A percentile compares a stretch with the other conserved stretches of the same genome.
Conservation (phyloP, 2,888 invertebrate species). For the Polymixis lichenea region DNA sequence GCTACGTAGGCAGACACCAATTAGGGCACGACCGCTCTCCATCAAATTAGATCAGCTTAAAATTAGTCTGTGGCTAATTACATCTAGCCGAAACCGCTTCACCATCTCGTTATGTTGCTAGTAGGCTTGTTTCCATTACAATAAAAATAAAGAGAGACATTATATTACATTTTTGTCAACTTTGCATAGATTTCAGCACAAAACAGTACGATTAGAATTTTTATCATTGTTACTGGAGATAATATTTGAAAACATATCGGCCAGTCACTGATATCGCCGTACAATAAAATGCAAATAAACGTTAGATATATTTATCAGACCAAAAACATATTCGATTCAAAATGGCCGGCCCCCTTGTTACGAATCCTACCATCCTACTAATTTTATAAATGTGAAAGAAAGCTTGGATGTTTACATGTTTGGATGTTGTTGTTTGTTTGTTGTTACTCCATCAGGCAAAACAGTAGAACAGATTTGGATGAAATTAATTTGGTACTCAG, state of each 20-base stretch:
- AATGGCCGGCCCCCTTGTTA: background rate
- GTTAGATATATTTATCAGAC: constrained; percentile 7
- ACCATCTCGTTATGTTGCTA: background rate
- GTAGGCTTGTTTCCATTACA: background rate
- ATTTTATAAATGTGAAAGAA: too few relatives aligned
- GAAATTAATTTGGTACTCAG: too few relatives aligned
- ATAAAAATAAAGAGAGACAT: background rate
- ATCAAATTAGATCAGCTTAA: constrained; percentile 37
- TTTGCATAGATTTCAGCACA: constrained; percentile 15
- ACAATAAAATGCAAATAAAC: constrained; percentile 39
- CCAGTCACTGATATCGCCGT: constrained; percentile 35
- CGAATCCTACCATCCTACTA: background rate
- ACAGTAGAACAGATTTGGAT: too few relatives aligned
- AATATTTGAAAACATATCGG: constrained; percentile 32
- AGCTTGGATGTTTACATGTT: too few relatives aligned
- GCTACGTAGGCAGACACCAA: constrained; percentile 16
- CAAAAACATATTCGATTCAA: background rate
- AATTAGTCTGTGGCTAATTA: constrained; percentile 19
- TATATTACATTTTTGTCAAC: background rate
- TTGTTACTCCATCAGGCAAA: too few relatives aligned
- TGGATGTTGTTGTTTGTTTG: too few relatives aligned
- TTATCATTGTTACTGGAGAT: constrained; percentile 50
- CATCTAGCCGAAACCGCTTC: constrained; percentile 5
- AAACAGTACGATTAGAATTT: constrained; percentile 35
- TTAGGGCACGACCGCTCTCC: constrained; percentile 27